Evolutionary conservation across 2,888 invertebrate genomes (phyloP), one percentile per base, ranked within the genome.

Genomic region (Tortricodes alternella): DNA sequence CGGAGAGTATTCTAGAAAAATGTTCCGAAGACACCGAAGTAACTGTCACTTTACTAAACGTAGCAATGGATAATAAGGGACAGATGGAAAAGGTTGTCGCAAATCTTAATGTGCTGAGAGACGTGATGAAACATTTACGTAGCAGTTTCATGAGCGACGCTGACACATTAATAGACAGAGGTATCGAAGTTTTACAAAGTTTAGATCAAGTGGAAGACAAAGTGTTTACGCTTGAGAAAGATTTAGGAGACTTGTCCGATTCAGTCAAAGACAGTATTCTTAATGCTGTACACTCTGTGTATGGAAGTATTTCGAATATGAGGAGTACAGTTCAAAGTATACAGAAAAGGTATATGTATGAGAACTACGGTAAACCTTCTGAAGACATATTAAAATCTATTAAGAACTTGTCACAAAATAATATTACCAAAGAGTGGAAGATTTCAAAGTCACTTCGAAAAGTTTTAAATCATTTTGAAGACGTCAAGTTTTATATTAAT

Each of bases 241-340:
- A 82, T 58, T 52, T 85, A n/a, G 73, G 76, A 8, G 67, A 59
- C 38, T 59, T 88, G 27, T 68, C 77, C 3, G 37, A 65, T 2
- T 68, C 75, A 18, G 73, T 79, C 5, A 78, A 80, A 63, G 83
- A 89, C 34, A 76, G 65, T 51, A 80, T 93, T 53, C 69, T 91
- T 9, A 80, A 81, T 59, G 89, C 91, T 27, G 76, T 92, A 19
- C 85, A 91, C 71, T 90, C 91, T 29, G 77, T 92, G 29, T 92
- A 91, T 64, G 79, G 85, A 6, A 89, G 87, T 61, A 91, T 92
- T 63, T 90, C 91, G 48, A 85, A 91, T 52, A 91, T 92, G 79
- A 85, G 92, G 46, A 83, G 92, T 60, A 85, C 90, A n/a, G 78
- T 92, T 46, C 78, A 85, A 11, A 86, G 83, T 62, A 75, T 89